These are phyloP conservation scores for Amphiura filiformis DNA, from an alignment of 35 echinoderm and acorn worm species.

Conservation along the genomic window DNA sequence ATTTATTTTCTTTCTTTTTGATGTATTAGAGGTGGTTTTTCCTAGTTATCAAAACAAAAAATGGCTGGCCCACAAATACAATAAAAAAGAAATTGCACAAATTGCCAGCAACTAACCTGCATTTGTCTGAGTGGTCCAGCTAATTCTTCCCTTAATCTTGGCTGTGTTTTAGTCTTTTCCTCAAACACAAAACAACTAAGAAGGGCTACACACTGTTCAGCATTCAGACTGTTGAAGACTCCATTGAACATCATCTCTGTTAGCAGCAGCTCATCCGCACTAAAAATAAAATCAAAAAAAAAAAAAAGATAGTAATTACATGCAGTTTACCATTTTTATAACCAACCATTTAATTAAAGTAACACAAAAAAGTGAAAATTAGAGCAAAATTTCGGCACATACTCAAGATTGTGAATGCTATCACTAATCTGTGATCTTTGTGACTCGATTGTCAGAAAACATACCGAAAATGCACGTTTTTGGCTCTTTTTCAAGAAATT, in stretches of 20 bases:
- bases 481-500: no score
- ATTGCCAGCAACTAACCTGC: slow-evolving; percentile 53
- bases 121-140: slow-evolving; percentile 82
- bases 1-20: no score
- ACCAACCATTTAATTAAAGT: no score
- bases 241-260: slow-evolving; percentile 99
- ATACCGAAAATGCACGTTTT: no score
- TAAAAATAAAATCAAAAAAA: slow-evolving; percentile 47
- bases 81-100: not conserved
- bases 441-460: no score
- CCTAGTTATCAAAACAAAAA: no score
- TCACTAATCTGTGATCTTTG: no score
- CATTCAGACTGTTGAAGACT: slow-evolving; percentile 77
- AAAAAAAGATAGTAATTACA: not conserved
- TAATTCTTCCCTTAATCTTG: slow-evolving; percentile 68
- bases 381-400: no score
- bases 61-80: not conserved
- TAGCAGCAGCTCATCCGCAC: slow-evolving; percentile 87
- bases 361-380: no score
- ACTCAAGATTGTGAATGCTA: no score
- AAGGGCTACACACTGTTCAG: slow-evolving; percentile 71
- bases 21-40: no score
- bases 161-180: slow-evolving; percentile 78
- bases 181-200: slow-evolving; percentile 97
- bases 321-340: no score